A percentile compares a stretch with the other conserved stretches of the same genome.
These are phyloP conservation scores for Machimus atricapillus DNA, from an alignment of 2,888 invertebrate genomes.

Conservation along the genomic window DNA sequence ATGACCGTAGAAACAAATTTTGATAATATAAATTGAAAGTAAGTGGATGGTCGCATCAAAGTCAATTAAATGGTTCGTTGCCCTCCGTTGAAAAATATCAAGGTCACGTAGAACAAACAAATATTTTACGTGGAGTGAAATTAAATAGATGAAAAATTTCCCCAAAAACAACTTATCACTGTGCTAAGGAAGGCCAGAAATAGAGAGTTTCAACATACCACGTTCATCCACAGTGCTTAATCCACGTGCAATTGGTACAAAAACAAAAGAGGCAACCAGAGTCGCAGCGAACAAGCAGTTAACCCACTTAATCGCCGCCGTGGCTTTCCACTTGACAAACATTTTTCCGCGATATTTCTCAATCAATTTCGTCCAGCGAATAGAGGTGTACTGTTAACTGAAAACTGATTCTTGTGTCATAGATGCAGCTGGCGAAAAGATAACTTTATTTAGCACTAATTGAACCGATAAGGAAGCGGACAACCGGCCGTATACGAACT, in stretches of 20 bases:
- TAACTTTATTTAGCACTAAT: constrained; percentile 17
- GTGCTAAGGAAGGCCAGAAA: neutral
- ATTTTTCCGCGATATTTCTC: constrained; percentile 20
- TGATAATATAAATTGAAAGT: neutral
- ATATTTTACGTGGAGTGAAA: neutral
- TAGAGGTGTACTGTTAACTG: constrained; percentile 27
- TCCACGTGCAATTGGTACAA: constrained; percentile 43
- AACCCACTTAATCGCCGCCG: constrained; percentile 41
- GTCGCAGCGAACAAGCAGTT: constrained; percentile 41
- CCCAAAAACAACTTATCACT: neutral
- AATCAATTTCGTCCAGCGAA: neutral
- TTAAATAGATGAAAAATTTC: neutral
- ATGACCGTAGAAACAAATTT: too few species aligned
- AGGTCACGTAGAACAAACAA: neutral
- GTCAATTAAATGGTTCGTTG: neutral
- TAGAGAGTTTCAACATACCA: constrained; percentile 40
- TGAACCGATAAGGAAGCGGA: neutral
- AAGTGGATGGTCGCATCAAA: neutral
- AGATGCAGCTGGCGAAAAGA: neutral
- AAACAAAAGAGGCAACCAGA: neutral
- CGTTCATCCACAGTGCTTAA: constrained; percentile 47
- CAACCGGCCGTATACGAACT: constrained; percentile 5
- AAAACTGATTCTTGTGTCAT: constrained; percentile 32
- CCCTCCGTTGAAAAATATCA: neutral
- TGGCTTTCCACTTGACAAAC: constrained; percentile 45